A percentile compares a stretch with the other conserved stretches of the same genome.
phyloP scores from a whole-genome alignment of 2,797 vertebrate species.

The Semotilus atromaculatus region DNA sequence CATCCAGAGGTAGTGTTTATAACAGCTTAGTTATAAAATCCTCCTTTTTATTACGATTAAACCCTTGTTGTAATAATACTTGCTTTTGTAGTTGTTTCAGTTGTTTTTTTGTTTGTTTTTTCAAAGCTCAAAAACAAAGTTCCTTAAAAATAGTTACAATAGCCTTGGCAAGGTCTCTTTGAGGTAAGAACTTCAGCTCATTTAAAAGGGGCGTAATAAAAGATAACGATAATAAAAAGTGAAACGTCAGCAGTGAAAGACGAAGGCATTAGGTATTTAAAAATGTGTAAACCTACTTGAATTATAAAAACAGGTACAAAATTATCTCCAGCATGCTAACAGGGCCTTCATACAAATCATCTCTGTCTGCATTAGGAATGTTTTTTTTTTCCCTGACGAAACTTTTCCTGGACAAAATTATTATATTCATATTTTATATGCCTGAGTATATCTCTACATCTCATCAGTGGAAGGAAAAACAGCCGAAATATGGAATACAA shows the following conservation, averaged over 20 bases:
- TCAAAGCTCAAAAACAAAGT: slow-evolving; percentile 19
- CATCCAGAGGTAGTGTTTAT: slow-evolving; percentile 60
- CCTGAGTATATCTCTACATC: slow-evolving; percentile 50
- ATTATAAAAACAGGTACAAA: slow-evolving; percentile 57
- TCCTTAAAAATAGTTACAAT: slow-evolving; percentile 20
- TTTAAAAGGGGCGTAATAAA: neutral
- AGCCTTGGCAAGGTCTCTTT: slow-evolving; percentile 34
- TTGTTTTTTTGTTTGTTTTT: slow-evolving; percentile 17
- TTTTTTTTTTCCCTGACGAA: slow-evolving; percentile 49
- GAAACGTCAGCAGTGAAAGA: slow-evolving; percentile 41
- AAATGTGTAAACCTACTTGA: slow-evolving; percentile 26
- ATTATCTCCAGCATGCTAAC: slow-evolving; percentile 53
- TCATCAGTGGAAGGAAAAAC: neutral
- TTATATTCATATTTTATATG: slow-evolving; percentile 39
- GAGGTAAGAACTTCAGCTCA: slow-evolving; percentile 33
- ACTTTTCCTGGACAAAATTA: neutral
- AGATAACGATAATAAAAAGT: neutral
- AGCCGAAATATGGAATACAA: neutral
- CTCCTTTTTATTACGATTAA: slow-evolving; percentile 3
- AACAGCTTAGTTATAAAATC: slow-evolving; percentile 42
- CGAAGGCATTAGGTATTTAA: slow-evolving; percentile 51
- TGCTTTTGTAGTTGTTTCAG: slow-evolving; percentile 34
- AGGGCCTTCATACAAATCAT: slow-evolving; percentile 47
- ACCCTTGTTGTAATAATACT: slow-evolving; percentile 27
- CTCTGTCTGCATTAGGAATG: slow-evolving; percentile 55